A percentile compares a stretch with the other conserved stretches of the same genome.
Evolutionary conservation across 2,113 vertebrate species (phyloP).

Genomic region (Siniperca knerii): DNA sequence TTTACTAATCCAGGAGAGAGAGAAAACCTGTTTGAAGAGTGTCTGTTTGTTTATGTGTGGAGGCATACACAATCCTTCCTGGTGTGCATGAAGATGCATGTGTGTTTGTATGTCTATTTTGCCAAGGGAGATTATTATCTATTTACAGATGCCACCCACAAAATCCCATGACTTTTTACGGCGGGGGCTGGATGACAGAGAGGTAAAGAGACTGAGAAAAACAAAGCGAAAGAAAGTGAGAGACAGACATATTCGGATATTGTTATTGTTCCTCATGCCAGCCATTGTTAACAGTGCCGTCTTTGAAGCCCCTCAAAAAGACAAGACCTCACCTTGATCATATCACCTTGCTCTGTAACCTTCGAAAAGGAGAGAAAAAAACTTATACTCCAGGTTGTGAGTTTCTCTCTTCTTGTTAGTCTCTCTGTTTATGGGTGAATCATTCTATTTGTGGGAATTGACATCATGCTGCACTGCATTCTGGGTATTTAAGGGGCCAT

Average conservation of each 20-base stretch:
- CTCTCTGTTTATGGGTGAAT: no score
- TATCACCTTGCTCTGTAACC: background rate
- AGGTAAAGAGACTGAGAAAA: conserved; percentile 43
- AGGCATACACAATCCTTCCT: conserved; percentile 24
- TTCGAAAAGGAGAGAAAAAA: background rate
- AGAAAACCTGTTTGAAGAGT: conserved; percentile 48
- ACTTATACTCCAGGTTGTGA: background rate
- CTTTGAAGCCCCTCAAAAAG: background rate
- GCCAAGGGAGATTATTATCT: conserved; percentile 81
- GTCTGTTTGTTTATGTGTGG: conserved; percentile 34
- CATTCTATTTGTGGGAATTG: no score
- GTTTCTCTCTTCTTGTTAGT: background rate
- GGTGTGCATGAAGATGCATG: conserved; percentile 20
- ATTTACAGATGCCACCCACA: conserved; percentile 84
- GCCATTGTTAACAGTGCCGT: background rate
- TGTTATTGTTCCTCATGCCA: background rate
- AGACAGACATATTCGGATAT: conserved; percentile 19
- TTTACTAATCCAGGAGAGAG: conserved; percentile 64
- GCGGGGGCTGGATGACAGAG: conserved; percentile 69
- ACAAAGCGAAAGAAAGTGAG: background rate
- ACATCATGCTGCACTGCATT: no score
- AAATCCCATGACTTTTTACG: conserved; percentile 82
- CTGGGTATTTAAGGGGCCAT: no score
- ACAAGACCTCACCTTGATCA: background rate
- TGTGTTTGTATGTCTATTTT: conserved; percentile 52